Conservation (phyloP, 2,113 vertebrate species). For the Rhizomys pruinosus region DNA sequence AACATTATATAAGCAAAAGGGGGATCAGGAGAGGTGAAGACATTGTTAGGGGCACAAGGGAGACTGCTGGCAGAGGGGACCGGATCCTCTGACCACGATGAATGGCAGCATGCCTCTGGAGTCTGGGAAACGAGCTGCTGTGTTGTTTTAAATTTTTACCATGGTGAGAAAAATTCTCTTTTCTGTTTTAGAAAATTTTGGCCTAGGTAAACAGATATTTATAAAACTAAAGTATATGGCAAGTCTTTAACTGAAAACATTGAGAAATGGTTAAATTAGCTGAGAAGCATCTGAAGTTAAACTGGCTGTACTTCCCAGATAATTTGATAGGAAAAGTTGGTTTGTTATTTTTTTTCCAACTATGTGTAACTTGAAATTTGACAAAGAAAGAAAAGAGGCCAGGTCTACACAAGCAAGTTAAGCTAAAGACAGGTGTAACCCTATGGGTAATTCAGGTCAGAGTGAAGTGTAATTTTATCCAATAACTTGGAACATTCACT, state of each 20-base stretch:
- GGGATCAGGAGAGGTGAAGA: too few species aligned
- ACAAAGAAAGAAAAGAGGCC: not conserved
- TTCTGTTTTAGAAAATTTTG: not conserved
- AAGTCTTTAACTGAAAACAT: not conserved
- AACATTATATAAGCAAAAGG: too few species aligned
- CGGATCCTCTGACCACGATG: too few species aligned
- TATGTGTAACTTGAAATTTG: not conserved
- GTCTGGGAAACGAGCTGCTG: too few species aligned
- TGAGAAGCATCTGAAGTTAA: constrained; percentile 19
- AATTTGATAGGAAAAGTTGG: not conserved
- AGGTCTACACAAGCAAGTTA: not conserved
- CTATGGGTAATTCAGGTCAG: not conserved
- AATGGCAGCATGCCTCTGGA: too few species aligned
- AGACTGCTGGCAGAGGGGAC: too few species aligned
- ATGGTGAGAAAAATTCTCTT: too few species aligned
- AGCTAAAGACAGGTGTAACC: not conserved
- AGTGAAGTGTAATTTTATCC: not conserved
- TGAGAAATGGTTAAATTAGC: constrained; percentile 12
- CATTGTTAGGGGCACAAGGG: too few species aligned
- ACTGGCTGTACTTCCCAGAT: not conserved
- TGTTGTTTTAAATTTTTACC: too few species aligned
- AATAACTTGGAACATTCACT: not conserved
- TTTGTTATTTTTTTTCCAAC: not conserved
- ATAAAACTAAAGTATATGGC: not conserved
- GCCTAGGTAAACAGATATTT: not conserved